These are phyloP conservation scores for Myiozetetes cayanensis DNA, from an alignment of 2,113 vertebrate genomes.

Conservation along the genomic window DNA sequence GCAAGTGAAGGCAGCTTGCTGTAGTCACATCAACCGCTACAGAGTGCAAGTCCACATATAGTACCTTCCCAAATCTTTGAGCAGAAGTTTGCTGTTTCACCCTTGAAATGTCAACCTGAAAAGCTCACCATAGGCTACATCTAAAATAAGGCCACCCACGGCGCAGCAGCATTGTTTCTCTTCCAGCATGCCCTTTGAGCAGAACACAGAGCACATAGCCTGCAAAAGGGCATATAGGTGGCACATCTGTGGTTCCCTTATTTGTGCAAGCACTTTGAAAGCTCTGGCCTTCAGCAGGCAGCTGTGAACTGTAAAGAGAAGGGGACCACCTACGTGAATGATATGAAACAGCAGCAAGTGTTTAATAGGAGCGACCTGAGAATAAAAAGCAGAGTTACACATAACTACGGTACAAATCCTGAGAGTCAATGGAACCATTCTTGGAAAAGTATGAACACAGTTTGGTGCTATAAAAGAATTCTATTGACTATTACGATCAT, in stretches of 20 bases:
- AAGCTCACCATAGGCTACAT: background rate
- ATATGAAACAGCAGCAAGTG: background rate
- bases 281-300: background rate
- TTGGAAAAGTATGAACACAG: background rate
- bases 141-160: background rate
- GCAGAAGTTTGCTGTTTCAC: background rate
- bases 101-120: background rate
- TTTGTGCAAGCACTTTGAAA: constrained; percentile 3
- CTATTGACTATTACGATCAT: background rate
- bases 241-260: background rate
- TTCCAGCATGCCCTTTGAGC: background rate
- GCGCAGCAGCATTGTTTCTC: background rate
- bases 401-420: background rate
- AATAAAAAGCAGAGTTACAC: background rate
- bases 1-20: background rate
- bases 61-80: background rate
- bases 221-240: background rate
- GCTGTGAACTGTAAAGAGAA: background rate
- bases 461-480: background rate
- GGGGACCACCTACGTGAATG: background rate
- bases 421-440: background rate
- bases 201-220: background rate
- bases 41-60: background rate
- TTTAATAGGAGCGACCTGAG: background rate
- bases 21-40: background rate